phyloP scores from a whole-genome alignment of 2,888 invertebrate genomes.

The Caenorhabditis sinica region DNA sequence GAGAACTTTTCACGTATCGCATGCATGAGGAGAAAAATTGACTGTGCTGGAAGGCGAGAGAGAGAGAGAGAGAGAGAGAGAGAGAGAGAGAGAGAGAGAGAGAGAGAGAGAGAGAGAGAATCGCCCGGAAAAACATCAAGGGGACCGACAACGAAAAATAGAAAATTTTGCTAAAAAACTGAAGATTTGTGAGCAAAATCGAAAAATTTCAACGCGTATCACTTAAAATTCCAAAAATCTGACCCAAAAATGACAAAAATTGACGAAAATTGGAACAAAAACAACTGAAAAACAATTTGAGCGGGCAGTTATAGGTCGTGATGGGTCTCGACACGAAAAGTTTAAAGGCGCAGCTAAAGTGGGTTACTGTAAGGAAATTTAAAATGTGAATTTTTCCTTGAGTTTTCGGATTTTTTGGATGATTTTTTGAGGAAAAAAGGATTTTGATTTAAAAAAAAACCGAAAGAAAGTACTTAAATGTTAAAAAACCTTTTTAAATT shows the following conservation, averaged over 20 bases:
- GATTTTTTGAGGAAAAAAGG: too few species aligned
- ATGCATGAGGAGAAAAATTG: conserved; percentile 26
- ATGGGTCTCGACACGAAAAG: conserved; percentile 32
- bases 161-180: too few species aligned
- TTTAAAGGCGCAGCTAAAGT: conserved; percentile 39
- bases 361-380: conserved; percentile 33
- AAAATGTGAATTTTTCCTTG: conserved; percentile 1
- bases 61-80: not conserved
- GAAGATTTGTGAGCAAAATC: too few species aligned
- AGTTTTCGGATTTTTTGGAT: not conserved
- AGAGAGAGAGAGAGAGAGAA: not conserved
- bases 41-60: not conserved
- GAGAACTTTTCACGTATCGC: conserved; percentile 3
- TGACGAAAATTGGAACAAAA: not conserved
- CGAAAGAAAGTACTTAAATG: too few species aligned
- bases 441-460: too few species aligned
- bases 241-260: not conserved
- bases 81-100: not conserved
- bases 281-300: too few species aligned
- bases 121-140: too few species aligned
- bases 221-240: too few species aligned
- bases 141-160: too few species aligned
- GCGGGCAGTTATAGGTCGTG: too few species aligned
- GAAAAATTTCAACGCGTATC: too few species aligned
- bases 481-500: too few species aligned